Evolutionary conservation across 1,140 invertebrate species (phyloP), one percentile per base, ranked within the genome.

Genomic region (Rhopalosiphum maidis): DNA sequence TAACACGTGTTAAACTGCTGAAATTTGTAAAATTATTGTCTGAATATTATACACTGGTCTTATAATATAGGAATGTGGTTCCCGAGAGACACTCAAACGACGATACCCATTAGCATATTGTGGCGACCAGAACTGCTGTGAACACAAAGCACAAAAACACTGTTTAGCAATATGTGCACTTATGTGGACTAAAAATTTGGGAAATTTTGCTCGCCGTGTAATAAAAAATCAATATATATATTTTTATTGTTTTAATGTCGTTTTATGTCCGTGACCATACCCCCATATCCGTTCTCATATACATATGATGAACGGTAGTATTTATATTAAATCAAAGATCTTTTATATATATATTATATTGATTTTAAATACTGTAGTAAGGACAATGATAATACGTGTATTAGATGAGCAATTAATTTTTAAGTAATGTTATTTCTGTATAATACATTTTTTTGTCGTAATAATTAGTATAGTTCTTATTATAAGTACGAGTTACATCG

Each of bases 211-310:
- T 68, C 30, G 23, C 0, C 11, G 30, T 77, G 15, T 15, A 77
- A 77, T 77, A 68, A 68, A 68, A n/a, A 60, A 30, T 68, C 18
- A 68, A n/a, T n/a, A 15, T 9, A 15, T 9, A 30, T 30, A 55
- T 23, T 54, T 60, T 18, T n/a, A 30, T 68, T 18, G 15, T 68
- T n/a, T 68, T 68, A 5, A 35, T 18, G 60, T 77, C 15, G 1
- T n/a, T 15, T n/a, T n/a, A 18, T 3, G 30, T 1, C 18, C 15
- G 5, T 4, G 1, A n/a, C 15, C 15, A 15, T n/a, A n/a, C n/a
- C n/a, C n/a, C n/a, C n/a, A n/a, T n/a, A n/a, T n/a, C n/a, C n/a
- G n/a, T n/a, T n/a, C n/a, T n/a, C n/a, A n/a, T 18, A 54, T 7
- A 9, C 5, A 54, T 7, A 35, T 6, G n/a, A 77, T n/a, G 15